These are phyloP conservation scores for Sinocyclocheilus rhinocerous DNA, from an alignment of 2,113 vertebrate genomes.

Conservation along the genomic window DNA sequence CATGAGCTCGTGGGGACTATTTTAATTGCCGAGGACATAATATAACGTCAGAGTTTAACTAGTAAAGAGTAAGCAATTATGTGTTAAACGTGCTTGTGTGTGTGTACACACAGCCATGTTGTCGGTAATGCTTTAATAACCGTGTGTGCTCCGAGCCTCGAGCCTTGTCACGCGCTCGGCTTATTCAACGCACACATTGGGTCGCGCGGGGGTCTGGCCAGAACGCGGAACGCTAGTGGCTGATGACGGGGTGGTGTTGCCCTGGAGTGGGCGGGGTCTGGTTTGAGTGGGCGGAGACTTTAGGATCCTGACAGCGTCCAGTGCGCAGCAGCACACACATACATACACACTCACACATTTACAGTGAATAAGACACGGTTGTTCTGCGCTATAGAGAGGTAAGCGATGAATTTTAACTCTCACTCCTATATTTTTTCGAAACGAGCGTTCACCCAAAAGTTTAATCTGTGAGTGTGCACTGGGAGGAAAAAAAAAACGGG, in stretches of 20 bases:
- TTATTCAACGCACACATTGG: slow-evolving; percentile 46
- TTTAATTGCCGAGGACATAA: neutral
- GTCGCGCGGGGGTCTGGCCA: slow-evolving; percentile 51
- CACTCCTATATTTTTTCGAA: neutral
- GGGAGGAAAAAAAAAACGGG: neutral
- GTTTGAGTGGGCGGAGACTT: neutral
- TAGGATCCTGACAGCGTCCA: slow-evolving; percentile 20
- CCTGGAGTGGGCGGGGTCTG: slow-evolving; percentile 55
- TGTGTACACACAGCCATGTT: neutral
- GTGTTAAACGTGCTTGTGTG: neutral
- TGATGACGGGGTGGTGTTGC: slow-evolving; percentile 55
- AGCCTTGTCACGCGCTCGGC: slow-evolving; percentile 40
- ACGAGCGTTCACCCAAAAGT: neutral
- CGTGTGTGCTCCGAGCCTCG: neutral
- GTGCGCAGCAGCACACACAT: neutral
- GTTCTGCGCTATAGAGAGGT: neutral
- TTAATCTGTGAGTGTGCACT: neutral
- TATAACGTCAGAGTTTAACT: neutral
- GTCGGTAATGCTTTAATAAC: slow-evolving; percentile 8
- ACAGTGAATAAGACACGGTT: slow-evolving; percentile 14
- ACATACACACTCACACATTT: neutral
- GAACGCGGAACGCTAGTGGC: slow-evolving; percentile 32
- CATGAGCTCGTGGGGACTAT: neutral
- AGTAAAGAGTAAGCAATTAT: neutral
- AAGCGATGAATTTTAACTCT: neutral